These are phyloP conservation scores for Glyphotaelius pellucidus DNA, from an alignment of 2,888 invertebrate genomes.

Conservation along the genomic window DNA sequence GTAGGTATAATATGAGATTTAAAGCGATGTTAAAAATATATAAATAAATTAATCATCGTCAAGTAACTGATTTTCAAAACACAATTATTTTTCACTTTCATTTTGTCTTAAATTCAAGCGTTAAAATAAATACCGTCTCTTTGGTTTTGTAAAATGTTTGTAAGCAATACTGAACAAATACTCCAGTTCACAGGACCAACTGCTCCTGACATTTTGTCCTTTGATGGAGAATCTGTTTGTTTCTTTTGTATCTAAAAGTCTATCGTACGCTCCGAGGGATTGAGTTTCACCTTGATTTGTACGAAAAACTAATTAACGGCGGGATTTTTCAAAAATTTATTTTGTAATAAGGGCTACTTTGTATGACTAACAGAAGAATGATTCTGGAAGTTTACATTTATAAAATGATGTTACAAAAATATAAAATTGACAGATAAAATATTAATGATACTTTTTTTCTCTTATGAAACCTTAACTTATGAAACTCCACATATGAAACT, in stretches of 20 bases:
- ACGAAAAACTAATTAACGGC: background rate
- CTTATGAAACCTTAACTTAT: too few species aligned
- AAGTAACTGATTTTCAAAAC: background rate
- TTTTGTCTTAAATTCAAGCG: background rate
- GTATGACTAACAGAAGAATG: background rate
- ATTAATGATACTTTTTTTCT: too few species aligned
- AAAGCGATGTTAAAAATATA: background rate
- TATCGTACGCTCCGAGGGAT: background rate
- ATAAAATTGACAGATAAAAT: too few species aligned
- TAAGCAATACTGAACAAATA: background rate
- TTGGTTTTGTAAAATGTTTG: background rate
- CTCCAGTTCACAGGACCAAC: background rate
- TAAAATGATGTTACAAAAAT: too few species aligned
- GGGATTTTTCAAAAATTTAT: background rate
- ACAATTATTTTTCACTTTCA: background rate
- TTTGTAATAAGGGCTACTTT: background rate
- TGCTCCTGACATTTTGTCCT: slow-evolving; percentile 22
- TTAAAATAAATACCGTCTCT: background rate
- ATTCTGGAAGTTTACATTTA: background rate
- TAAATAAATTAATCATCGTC: background rate
- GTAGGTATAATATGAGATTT: too few species aligned
- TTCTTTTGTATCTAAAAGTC: background rate
- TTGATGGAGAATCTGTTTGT: slow-evolving; percentile 13
- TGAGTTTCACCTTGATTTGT: background rate
- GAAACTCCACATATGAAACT: too few species aligned